Base-by-base conservation (phyloP, 2,797 vertebrate species). In the Phylloscopus collybita region DNA sequence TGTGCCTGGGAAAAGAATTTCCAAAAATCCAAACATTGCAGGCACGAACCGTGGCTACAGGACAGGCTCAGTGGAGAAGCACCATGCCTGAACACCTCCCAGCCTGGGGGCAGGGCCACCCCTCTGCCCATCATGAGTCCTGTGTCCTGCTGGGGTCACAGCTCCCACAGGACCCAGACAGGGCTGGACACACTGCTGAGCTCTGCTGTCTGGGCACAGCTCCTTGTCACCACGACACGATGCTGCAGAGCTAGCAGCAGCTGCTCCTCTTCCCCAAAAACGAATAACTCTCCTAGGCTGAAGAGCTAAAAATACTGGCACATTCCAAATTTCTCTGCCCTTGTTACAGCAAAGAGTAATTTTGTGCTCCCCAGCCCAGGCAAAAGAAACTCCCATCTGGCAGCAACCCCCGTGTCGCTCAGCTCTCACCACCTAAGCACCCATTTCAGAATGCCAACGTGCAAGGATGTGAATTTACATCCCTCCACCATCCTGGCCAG, bases 201-300 rank as follows among this genome's bases (percentile, higher is more conserved):
- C 44, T 57, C 81, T n/a, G 75, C 22, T 1, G 3, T 32, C 71
- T 5, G n/a, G 14, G 27, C 5, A 8, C 14, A 1, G 56, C 10
- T 56, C 32, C 76, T 61, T 2, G 0, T 11, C 22, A 3, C 4
- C 0, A 23, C 1, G 0, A 32, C 2, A 6, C 0, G 6, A 18
- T 32, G 80, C 90, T 83, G 83, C 80, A 65, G 57, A 80, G 80
- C 54, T 16, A 44, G 79, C 76, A 75, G 88, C 90, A 93, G 90
- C 80, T 84, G 86, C 80, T 80, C 6, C 80, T 92, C 65, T 82
- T 85, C 71, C 78, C 84, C 71, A 65, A 14, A 92, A 92, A 47
- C 78, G 84, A 95, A 67, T 22, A 90, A 34, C 36, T 56, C 83
- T 56, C 71, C 86, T 60, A 85, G 86, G 87, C 17, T 64, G 59